Percentiles rank a stretch among this genome's conserved stretches.
Evolutionary conservation across 2,888 invertebrate genomes (phyloP).

Genomic region (Hypomecis punctinalis): DNA sequence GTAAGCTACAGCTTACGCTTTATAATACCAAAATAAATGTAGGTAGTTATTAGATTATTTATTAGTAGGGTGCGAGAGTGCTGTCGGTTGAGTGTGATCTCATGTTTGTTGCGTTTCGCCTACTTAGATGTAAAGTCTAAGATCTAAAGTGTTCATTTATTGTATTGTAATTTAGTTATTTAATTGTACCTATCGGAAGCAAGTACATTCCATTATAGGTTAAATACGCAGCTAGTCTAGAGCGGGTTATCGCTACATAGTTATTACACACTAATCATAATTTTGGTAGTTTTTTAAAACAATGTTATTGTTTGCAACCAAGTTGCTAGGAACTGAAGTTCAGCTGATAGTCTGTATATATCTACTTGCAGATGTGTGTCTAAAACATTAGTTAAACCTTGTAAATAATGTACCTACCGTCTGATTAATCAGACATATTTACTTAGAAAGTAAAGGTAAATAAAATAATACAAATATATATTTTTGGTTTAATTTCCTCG

Average conservation of each 20-base stretch:
- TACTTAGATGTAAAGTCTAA: conserved; percentile 50
- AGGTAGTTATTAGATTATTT: conserved; percentile 81
- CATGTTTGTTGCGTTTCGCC: conserved; percentile 68
- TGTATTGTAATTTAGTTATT: conserved; percentile 58
- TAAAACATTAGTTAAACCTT: conserved; percentile 59
- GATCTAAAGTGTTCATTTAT: conserved; percentile 69
- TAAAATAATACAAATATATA: conserved; percentile 33
- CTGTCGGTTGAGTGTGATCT: conserved; percentile 78
- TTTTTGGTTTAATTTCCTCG: conserved; percentile 18
- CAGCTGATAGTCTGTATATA: conserved; percentile 50
- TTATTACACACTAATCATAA: conserved; percentile 54
- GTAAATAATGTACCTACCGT: conserved; percentile 62
- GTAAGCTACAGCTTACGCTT: conserved; percentile 80
- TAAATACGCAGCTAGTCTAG: conserved; percentile 80
- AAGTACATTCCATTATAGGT: conserved; percentile 74
- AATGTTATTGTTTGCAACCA: conserved; percentile 63
- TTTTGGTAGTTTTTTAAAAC: conserved; percentile 55
- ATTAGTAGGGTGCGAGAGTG: conserved; percentile 72
- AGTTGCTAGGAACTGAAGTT: conserved; percentile 67
- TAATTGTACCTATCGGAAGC: conserved; percentile 65
- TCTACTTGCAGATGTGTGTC: conserved; percentile 50
- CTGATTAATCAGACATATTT: conserved; percentile 51
- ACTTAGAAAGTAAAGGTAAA: conserved; percentile 38
- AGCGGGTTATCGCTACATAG: conserved; percentile 64
- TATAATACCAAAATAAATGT: conserved; percentile 78